Conservation (phyloP, 2,113 vertebrate species). For the Trogon surrucura region DNA sequence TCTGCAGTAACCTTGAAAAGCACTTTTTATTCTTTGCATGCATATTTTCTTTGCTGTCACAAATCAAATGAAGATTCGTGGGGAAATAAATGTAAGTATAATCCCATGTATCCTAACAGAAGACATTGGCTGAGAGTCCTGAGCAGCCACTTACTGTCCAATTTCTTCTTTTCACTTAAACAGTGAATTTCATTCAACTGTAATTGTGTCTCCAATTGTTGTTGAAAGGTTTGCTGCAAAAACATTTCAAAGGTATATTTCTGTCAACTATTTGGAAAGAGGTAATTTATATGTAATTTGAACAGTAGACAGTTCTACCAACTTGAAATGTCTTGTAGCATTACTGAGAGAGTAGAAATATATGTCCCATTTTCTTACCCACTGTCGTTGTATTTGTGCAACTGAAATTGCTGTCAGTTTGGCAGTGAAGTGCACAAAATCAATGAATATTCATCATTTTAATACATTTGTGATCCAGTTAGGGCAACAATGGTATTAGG, state of each 20-base stretch:
- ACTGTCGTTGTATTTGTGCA: background rate
- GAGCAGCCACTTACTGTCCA: background rate
- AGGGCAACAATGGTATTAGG: background rate
- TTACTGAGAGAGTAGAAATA: background rate
- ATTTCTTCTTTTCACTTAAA: slow-evolving; percentile 25
- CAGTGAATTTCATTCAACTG: background rate
- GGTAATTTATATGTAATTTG: slow-evolving; percentile 27
- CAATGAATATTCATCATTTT: background rate
- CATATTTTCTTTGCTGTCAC: background rate
- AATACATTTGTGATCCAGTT: background rate
- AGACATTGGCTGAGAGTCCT: background rate
- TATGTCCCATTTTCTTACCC: background rate
- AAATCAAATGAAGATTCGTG: background rate
- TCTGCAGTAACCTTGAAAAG: slow-evolving; percentile 49
- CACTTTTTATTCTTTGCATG: background rate
- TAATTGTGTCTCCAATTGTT: slow-evolving; percentile 11
- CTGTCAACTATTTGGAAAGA: slow-evolving; percentile 5
- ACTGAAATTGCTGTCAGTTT: background rate
- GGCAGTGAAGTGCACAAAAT: background rate
- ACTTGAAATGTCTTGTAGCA: background rate
- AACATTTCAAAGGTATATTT: background rate
- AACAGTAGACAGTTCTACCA: background rate
- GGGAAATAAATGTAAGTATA: background rate
- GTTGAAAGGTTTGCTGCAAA: background rate
- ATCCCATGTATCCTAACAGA: background rate